Conservation (phyloP, 2,113 vertebrate genomes). For the Takifugu flavidus region DNA sequence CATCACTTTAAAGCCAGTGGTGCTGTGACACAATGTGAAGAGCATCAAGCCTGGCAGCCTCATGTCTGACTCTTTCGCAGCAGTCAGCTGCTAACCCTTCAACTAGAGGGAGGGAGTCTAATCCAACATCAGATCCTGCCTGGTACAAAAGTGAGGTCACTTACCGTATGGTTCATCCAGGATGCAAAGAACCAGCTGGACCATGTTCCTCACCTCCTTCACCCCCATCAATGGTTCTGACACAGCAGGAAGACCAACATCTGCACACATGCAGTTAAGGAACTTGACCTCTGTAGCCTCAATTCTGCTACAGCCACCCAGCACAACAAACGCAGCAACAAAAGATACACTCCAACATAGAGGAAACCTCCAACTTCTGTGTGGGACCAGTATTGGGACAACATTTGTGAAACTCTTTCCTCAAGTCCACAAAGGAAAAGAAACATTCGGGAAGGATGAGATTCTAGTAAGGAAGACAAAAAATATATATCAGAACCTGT, state of each 20-base stretch:
- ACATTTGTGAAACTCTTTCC: slow-evolving; percentile 86
- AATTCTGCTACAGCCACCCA: too few relatives aligned
- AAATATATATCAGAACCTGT: not conserved
- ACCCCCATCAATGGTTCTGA: slow-evolving; percentile 82
- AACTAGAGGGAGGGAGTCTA: too few relatives aligned
- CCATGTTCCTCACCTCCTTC: slow-evolving; percentile 89
- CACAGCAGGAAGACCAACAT: slow-evolving; percentile 80
- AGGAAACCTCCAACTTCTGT: slow-evolving; percentile 81
- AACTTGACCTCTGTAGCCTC: not conserved
- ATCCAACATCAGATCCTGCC: not conserved
- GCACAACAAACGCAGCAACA: not conserved
- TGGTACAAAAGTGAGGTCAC: slow-evolving; percentile 36
- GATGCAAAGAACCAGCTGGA: slow-evolving; percentile 81
- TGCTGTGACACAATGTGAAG: too few relatives aligned
- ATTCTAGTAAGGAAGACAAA: slow-evolving; percentile 74
- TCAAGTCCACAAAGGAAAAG: slow-evolving; percentile 91
- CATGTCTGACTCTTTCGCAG: not conserved
- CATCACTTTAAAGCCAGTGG: too few relatives aligned
- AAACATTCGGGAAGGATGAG: slow-evolving; percentile 88
- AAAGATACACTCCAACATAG: slow-evolving; percentile 93
- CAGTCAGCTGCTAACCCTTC: not conserved
- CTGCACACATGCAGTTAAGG: slow-evolving; percentile 69
- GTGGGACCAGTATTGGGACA: slow-evolving; percentile 78
- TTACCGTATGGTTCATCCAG: slow-evolving; percentile 85
- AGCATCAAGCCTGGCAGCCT: too few relatives aligned